phyloP scores from a whole-genome alignment of 1,140 invertebrate genomes.

The Lineus longissimus region DNA sequence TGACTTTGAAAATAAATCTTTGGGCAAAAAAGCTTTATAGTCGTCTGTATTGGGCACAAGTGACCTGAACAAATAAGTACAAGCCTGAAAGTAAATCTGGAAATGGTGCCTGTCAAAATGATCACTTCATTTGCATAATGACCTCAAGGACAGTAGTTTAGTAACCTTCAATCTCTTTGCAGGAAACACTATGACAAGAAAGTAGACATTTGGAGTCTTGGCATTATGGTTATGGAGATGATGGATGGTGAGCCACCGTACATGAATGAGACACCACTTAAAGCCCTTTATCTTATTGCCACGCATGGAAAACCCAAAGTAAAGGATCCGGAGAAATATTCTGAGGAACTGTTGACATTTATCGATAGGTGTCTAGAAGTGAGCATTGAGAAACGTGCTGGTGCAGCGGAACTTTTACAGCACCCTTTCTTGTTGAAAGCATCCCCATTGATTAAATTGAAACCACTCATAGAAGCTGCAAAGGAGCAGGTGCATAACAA shows the following conservation, averaged over 20 bases:
- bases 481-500: conserved; percentile 66
- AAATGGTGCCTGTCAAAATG: too few relatives aligned
- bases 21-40: too few relatives aligned
- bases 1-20: too few relatives aligned
- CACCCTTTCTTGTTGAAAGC: conserved; percentile 94
- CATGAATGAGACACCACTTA: conserved; percentile 50
- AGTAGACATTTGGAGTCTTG: conserved; percentile 54
- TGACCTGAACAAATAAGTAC: too few relatives aligned
- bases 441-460: conserved; percentile 85
- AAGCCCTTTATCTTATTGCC: conserved; percentile 75
- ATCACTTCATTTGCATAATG: too few relatives aligned
- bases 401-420: conserved; percentile 82
- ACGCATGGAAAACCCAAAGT: conserved; percentile 51
- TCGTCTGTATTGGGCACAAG: too few relatives aligned
- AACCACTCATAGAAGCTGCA: conserved; percentile 94
- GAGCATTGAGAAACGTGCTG: conserved; percentile 86
- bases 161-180: too few relatives aligned
- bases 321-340: conserved; percentile 93
- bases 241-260: conserved; percentile 55
- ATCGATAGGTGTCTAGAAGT: conserved; percentile 95
- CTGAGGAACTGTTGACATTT: conserved; percentile 91
- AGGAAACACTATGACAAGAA: conserved; percentile 55
- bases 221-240: conserved; percentile 56
- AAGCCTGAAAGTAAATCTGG: neutral
- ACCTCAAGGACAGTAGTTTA: too few relatives aligned